Base-by-base conservation (phyloP, 1,140 invertebrate species). In the Augochlora pura region DNA sequence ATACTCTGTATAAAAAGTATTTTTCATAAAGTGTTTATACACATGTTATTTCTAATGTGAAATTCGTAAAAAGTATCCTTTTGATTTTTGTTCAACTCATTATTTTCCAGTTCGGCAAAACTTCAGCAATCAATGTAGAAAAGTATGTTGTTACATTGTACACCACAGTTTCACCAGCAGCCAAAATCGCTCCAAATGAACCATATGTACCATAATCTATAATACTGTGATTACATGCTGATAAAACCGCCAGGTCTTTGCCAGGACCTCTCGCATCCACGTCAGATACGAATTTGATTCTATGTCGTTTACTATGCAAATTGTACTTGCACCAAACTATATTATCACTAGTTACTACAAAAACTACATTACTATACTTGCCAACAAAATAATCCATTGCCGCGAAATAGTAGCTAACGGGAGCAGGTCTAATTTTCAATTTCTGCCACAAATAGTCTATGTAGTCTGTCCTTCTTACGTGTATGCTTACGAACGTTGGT, bases 131-230 rank as follows among this genome's bases (percentile, higher is more conserved):
- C 65, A 93, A 88, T 60, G 93, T 91, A 38, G 94, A 94, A 82
- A 94, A 94, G 88, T 94, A 93, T 59, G 93, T 88, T 65, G 92
- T 94, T 66, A 95, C 90, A 88, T 95, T 94, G 86, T 94, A 94
- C 77, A 94, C 93, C 10, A 95, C 87, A 0, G 94, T 94, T 80
- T 95, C 94, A 14, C 95, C 95, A 6, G 94, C 94, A 66, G 94
- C 93, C 59, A 96, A 88, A 85, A 96, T 94, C 3, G 95, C 95
- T 5, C 94, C 95, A 93, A 95, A 96, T 77, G 95, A 95, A 10
- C 95, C 95, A 82, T 95, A 96, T 16, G 95, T 96, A 16, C 96
- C 96, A 57, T 95, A 95, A 87, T 95, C 95, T 82, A 96, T 95
- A 68, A 96, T 95, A 79, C 94, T 94, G 84, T 96, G 95, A 90